These are phyloP conservation scores for Drosophila grimshawi DNA, from an alignment of 1,140 invertebrate species.

Conservation along the genomic window DNA sequence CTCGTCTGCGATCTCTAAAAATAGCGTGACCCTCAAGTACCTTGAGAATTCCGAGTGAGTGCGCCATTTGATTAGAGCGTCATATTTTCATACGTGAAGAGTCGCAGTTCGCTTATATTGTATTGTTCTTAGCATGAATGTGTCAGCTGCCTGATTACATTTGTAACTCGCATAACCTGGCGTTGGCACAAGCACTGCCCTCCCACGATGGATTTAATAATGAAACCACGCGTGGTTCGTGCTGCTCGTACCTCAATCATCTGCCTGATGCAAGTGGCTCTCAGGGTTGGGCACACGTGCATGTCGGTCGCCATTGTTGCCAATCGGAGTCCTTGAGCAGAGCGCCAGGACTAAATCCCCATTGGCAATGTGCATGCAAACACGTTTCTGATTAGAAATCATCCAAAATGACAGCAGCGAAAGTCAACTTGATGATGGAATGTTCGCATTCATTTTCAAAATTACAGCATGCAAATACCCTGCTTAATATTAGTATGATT, in stretches of 20 bases:
- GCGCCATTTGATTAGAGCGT: too few species aligned
- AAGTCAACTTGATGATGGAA: slow-evolving; percentile 5
- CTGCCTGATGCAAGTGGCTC: slow-evolving; percentile 31
- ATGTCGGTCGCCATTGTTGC: slow-evolving; percentile 39
- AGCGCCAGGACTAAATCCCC: slow-evolving; percentile 14
- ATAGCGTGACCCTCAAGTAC: too few species aligned
- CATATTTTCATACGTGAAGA: neutral
- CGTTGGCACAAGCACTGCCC: neutral
- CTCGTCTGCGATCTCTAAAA: too few species aligned
- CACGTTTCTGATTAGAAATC: slow-evolving; percentile 55
- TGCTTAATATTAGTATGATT: neutral
- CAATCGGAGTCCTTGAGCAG: slow-evolving; percentile 8
- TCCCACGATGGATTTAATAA: slow-evolving; percentile 12
- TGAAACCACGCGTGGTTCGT: slow-evolving; percentile 36
- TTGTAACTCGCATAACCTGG: slow-evolving; percentile 15
- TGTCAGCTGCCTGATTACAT: slow-evolving; percentile 23
- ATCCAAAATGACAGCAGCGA: slow-evolving; percentile 40
- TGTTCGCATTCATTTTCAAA: neutral
- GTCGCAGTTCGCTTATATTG: neutral
- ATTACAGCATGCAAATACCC: neutral
- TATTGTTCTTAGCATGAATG: neutral
- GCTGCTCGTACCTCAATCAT: slow-evolving; percentile 41
- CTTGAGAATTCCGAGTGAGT: too few species aligned
- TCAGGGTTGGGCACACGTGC: slow-evolving; percentile 9
- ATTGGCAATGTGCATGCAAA: slow-evolving; percentile 43